These are phyloP conservation scores for Homarus gammarus DNA, from an alignment of 2,888 invertebrate species.

Conservation along the genomic window DNA sequence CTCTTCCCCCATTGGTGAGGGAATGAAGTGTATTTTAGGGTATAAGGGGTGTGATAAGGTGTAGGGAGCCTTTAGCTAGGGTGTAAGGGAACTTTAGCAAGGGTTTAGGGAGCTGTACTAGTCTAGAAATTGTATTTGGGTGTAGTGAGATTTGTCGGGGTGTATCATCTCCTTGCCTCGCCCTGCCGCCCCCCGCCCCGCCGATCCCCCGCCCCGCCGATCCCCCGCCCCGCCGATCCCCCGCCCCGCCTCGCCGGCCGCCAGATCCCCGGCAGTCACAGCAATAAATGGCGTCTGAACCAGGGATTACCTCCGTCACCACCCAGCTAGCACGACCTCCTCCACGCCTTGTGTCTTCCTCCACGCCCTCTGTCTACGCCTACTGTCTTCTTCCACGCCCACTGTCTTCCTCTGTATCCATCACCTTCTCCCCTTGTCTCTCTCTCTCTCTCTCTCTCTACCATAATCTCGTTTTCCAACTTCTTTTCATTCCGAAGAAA, in stretches of 20 bases:
- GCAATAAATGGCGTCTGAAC: constrained; percentile 39
- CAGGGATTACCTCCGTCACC: constrained; percentile 10
- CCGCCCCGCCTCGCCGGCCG: background rate
- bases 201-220: background rate
- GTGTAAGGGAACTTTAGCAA: too few relatives aligned
- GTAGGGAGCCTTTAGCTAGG: too few relatives aligned
- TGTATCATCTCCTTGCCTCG: background rate
- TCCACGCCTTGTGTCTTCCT: background rate
- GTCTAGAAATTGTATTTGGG: too few relatives aligned
- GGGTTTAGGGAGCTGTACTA: too few relatives aligned
- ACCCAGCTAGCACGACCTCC: background rate
- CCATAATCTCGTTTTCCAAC: background rate
- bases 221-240: background rate
- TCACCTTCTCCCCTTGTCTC: background rate
- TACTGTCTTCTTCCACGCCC: too few relatives aligned
- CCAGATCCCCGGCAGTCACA: constrained; percentile 32
- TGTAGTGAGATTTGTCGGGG: too few relatives aligned
- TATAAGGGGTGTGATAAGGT: too few relatives aligned
- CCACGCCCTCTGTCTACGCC: background rate
- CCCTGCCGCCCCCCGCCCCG: background rate
- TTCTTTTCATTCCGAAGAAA: background rate
- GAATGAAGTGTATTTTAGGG: too few relatives aligned
- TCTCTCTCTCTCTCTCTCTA: constrained; percentile 19
- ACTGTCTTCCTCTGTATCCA: constrained; percentile 11
- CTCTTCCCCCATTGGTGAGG: too few relatives aligned